A percentile compares a stretch with the other conserved stretches of the same genome.
Evolutionary conservation across 2,888 invertebrate species (phyloP).

Genomic region (Crossocerus cetratus): DNA sequence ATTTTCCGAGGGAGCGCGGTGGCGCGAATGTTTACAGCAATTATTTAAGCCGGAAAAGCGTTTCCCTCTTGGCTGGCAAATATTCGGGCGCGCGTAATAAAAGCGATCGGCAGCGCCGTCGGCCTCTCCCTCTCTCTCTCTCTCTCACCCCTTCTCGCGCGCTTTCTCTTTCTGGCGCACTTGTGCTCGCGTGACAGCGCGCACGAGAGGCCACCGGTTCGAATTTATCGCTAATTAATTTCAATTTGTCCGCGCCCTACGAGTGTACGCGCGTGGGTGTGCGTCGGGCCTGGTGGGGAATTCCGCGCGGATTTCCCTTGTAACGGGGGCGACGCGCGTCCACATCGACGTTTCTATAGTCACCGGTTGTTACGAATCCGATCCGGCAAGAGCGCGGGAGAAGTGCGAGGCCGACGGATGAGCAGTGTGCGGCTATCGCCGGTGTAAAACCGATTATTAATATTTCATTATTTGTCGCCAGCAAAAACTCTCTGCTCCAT

Average conservation of each 20-base stretch:
- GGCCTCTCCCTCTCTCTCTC: too few species aligned
- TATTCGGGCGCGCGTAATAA: conserved; percentile 5
- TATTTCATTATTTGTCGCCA: conserved; percentile 44
- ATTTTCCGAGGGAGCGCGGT: too few species aligned
- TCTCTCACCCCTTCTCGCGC: background rate
- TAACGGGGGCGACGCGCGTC: too few species aligned
- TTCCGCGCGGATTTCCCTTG: conserved; percentile 19
- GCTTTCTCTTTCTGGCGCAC: background rate
- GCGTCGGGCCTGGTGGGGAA: conserved; percentile 11
- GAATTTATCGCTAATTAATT: conserved; percentile 56
- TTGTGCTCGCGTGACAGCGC: conserved; percentile 10
- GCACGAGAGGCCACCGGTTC: conserved; percentile 5
- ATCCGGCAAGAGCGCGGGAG: too few species aligned
- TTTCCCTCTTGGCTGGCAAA: conserved; percentile 8
- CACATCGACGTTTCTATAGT: too few species aligned
- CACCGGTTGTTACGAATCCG: too few species aligned
- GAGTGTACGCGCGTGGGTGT: background rate
- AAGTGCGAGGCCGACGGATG: too few species aligned
- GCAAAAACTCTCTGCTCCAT: too few species aligned
- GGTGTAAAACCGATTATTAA: conserved; percentile 54
- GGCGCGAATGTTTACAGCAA: background rate
- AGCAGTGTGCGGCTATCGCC: background rate
- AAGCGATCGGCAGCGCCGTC: background rate
- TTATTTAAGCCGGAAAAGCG: conserved; percentile 3
- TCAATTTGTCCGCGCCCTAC: conserved; percentile 33